phyloP scores from a whole-genome alignment of 2,888 invertebrate genomes.

The Heteropelma amictum region DNA sequence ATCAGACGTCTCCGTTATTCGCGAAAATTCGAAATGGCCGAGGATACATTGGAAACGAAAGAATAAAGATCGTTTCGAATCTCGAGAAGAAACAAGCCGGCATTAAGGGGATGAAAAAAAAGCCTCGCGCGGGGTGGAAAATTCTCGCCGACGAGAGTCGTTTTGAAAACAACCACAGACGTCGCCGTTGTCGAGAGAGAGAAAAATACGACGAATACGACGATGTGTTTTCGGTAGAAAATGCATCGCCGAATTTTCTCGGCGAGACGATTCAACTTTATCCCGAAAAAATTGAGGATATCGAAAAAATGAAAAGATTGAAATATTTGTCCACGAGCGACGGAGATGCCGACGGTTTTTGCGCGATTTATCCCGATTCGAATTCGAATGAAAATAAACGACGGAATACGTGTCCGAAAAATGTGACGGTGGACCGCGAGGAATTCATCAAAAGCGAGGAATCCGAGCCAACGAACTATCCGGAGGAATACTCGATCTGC shows the following conservation, averaged over 20 bases:
- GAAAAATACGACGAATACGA: background rate
- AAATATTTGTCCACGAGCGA: background rate
- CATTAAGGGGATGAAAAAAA: too few species aligned
- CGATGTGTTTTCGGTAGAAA: too few species aligned
- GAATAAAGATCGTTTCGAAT: too few species aligned
- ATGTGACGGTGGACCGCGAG: background rate
- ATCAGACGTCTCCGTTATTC: background rate
- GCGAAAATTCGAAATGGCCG: too few species aligned
- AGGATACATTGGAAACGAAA: background rate
- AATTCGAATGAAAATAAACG: background rate
- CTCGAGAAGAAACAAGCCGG: too few species aligned
- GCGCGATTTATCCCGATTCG: background rate
- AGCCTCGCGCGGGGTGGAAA: too few species aligned
- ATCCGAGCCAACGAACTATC: constrained; percentile 43
- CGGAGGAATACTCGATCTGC: constrained; percentile 36
- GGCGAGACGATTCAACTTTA: constrained; percentile 39
- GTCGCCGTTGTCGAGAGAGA: background rate
- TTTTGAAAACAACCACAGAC: too few species aligned
- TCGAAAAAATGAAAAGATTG: background rate
- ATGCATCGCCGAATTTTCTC: background rate
- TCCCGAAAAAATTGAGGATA: background rate
- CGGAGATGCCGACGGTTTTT: constrained; percentile 25
- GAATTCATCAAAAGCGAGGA: constrained; percentile 21
- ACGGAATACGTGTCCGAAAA: background rate
- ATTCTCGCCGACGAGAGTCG: too few species aligned